Conservation (phyloP, 2,797 vertebrate genomes). For the Sebastes diaconus region DNA sequence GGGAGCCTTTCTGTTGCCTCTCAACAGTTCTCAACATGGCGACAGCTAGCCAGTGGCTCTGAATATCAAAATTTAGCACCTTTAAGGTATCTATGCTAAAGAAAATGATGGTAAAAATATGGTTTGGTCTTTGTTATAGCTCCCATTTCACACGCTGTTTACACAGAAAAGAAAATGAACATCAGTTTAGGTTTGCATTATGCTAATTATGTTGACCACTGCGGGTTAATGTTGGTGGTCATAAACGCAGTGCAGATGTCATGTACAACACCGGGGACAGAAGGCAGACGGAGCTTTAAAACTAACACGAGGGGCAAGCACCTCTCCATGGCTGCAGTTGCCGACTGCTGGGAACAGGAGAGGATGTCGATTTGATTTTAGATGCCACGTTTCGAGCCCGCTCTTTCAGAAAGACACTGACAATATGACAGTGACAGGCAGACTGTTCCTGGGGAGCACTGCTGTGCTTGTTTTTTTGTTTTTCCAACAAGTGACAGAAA, state of each 20-base stretch:
- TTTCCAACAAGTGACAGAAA: not conserved
- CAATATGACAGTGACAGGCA: not conserved
- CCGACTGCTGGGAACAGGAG: not conserved
- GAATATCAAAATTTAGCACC: no score
- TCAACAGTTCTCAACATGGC: no score
- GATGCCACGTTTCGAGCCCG: not conserved
- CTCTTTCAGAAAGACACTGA: not conserved
- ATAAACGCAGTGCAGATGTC: conserved; percentile 46
- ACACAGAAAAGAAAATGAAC: not conserved
- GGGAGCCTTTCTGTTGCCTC: no score
- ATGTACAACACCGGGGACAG: conserved; percentile 11
- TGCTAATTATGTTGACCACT: conserved; percentile 26
- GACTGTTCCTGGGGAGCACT: not conserved
- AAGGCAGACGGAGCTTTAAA: conserved; percentile 20
- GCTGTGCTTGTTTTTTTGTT: not conserved
- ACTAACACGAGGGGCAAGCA: not conserved
- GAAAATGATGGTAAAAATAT: not conserved
- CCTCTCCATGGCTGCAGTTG: not conserved
- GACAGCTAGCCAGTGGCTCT: no score
- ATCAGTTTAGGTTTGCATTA: conserved; percentile 24
- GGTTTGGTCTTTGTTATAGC: not conserved
- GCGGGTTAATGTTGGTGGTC: conserved; percentile 10
- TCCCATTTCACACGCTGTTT: not conserved
- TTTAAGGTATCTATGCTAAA: not conserved
- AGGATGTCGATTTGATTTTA: conserved; percentile 15